phyloP scores from a whole-genome alignment of 2,113 vertebrate species.

The Pheucticus melanocephalus region DNA sequence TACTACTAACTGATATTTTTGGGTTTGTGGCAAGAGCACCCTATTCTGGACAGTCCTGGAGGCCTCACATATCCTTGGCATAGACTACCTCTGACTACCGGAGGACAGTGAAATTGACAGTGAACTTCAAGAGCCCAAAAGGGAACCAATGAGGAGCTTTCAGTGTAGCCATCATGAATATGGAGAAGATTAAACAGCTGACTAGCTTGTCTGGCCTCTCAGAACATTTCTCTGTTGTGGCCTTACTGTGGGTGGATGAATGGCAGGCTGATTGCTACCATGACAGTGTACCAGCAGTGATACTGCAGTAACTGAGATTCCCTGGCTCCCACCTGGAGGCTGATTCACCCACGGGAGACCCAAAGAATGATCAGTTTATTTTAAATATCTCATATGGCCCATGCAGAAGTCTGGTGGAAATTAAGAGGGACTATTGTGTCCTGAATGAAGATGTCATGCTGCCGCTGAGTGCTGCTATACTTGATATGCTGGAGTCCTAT shows the following conservation, averaged over 20 bases:
- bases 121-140: not conserved
- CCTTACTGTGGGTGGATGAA: not conserved
- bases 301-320: not conserved
- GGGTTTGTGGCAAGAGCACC: not conserved
- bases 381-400: not conserved
- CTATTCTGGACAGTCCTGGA: not conserved
- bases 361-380: not conserved
- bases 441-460: accelerated
- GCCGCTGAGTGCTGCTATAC: not conserved
- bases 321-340: not conserved
- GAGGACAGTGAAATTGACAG: not conserved
- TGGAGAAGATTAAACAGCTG: not conserved
- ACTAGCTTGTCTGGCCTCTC: not conserved
- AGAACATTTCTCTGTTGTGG: not conserved
- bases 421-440: not conserved
- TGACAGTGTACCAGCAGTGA: not conserved
- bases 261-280: not conserved
- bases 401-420: not conserved
- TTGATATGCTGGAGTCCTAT: not conserved
- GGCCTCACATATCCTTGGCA: not conserved
- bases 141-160: not conserved
- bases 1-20: not conserved
- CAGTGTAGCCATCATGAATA: not conserved
- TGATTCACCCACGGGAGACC: not conserved
- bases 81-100: not conserved